Conservation (phyloP, 2,888 invertebrate genomes). For the Ectropis crepuscularia region DNA sequence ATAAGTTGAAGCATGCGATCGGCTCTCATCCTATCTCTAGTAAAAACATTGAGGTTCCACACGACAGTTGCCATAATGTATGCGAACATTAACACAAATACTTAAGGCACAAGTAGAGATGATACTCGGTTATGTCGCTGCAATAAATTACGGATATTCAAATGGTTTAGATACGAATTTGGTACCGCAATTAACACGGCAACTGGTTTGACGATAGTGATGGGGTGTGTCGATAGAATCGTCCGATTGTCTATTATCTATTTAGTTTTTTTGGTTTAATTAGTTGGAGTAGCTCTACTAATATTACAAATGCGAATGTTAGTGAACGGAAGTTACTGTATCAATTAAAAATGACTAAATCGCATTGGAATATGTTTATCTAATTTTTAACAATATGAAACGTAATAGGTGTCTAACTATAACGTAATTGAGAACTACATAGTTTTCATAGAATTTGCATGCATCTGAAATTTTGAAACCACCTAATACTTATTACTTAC, state of each 20-base stretch:
- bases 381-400: not conserved
- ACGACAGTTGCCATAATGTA: constrained; percentile 58
- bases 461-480: no score
- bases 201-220: constrained; percentile 75
- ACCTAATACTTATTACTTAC: no score
- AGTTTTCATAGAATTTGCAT: no score
- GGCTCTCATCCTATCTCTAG: constrained; percentile 33
- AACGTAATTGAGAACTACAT: no score
- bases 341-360: no score
- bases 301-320: no score
- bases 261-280: not conserved
- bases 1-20: constrained; percentile 32
- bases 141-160: constrained; percentile 83
- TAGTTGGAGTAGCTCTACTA: no score
- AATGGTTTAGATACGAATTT: constrained; percentile 81
- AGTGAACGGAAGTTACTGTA: no score
- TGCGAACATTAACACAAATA: constrained; percentile 74
- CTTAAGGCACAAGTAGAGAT: constrained; percentile 62
- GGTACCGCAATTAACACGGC: constrained; percentile 82
- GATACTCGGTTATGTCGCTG: constrained; percentile 70
- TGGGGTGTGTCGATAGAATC: constrained; percentile 45
- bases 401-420: not conserved
- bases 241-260: constrained; percentile 40
- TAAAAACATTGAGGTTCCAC: constrained; percentile 46
- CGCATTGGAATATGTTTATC: not conserved